These are phyloP conservation scores for Junonia oenone DNA, from an alignment of 2,888 invertebrate species.

Conservation along the genomic window DNA sequence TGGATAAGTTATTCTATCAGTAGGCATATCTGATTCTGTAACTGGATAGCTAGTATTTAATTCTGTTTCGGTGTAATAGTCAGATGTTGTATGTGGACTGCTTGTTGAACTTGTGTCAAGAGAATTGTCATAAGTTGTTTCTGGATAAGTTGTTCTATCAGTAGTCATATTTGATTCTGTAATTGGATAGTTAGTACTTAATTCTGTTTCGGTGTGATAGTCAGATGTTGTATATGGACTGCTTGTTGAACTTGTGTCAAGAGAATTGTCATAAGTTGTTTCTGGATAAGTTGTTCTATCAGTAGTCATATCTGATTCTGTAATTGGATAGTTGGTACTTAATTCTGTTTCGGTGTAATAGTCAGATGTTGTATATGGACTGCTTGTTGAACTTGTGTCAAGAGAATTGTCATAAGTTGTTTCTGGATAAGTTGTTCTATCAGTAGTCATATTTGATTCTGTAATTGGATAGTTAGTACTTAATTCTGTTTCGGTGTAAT, in stretches of 20 bases:
- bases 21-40: too few relatives aligned
- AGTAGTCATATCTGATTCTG: too few relatives aligned
- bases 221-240: neutral
- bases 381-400: neutral
- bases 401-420: neutral
- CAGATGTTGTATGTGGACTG: too few relatives aligned
- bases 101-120: too few relatives aligned
- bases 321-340: too few relatives aligned
- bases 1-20: too few relatives aligned
- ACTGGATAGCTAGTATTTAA: too few relatives aligned
- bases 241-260: neutral
- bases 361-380: neutral
- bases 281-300: neutral
- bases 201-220: neutral
- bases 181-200: neutral
- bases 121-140: too few relatives aligned
- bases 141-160: too few relatives aligned
- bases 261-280: neutral
- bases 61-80: too few relatives aligned
- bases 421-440: neutral
- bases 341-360: too few relatives aligned
- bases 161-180: too few relatives aligned
- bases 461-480: neutral
- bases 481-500: neutral
- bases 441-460: neutral